Conservation (phyloP, 2,888 invertebrate species). For the Ormyrus thymus region DNA sequence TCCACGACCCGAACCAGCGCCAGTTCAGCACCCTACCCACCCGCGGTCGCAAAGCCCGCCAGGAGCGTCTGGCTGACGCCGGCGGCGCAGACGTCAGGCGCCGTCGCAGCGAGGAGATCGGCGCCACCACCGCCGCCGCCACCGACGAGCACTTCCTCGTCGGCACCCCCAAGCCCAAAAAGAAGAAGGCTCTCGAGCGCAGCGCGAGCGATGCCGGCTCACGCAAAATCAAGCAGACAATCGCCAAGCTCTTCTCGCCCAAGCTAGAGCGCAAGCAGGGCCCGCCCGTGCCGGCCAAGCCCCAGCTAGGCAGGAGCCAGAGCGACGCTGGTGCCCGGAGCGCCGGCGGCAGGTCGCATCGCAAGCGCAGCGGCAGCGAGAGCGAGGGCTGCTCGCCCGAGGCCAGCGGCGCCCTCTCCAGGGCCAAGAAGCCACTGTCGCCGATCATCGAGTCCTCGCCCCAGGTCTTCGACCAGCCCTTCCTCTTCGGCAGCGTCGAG, state of each 20-base stretch:
- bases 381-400: conserved; percentile 76
- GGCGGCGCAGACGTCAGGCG: conserved; percentile 60
- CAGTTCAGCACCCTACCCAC: conserved; percentile 82
- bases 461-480: conserved; percentile 71
- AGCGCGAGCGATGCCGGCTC: conserved; percentile 75
- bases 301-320: conserved; percentile 65
- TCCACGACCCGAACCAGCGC: conserved; percentile 68
- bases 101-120: conserved; percentile 78
- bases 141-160: conserved; percentile 57
- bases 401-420: conserved; percentile 69
- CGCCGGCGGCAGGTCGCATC: conserved; percentile 77
- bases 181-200: conserved; percentile 75
- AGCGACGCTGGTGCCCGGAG: conserved; percentile 78
- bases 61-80: not conserved
- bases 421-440: conserved; percentile 83
- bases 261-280: conserved; percentile 65
- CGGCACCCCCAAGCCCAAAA: conserved; percentile 72
- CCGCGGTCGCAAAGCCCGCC: conserved; percentile 72
- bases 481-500: conserved; percentile 64
- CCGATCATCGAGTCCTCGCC: conserved; percentile 88
- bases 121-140: conserved; percentile 60
- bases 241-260: conserved; percentile 69
- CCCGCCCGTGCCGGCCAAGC: conserved; percentile 10
- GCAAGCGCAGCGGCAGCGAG: conserved; percentile 80
- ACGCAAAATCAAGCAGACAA: conserved; percentile 65